phyloP scores from a whole-genome alignment of 2,797 vertebrate species.

The Crypturellus tataupa region DNA sequence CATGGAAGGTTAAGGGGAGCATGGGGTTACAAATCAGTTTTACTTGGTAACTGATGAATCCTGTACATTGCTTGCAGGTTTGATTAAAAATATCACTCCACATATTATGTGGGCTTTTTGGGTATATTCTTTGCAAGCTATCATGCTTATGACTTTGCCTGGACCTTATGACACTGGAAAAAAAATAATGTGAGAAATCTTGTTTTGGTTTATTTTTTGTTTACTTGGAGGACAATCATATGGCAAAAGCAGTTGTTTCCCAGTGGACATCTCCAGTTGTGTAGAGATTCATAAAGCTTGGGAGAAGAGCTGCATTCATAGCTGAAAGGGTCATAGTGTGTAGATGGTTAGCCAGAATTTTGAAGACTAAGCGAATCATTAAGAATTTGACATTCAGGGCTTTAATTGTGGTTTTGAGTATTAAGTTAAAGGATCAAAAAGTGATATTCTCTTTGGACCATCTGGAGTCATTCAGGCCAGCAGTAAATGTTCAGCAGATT shows the following conservation, averaged over 20 bases:
- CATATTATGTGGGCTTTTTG: neutral
- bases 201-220: slow-evolving; percentile 25
- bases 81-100: neutral
- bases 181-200: slow-evolving; percentile 44
- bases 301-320: slow-evolving; percentile 72
- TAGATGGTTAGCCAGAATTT: slow-evolving; percentile 77
- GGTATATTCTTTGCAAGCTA: neutral
- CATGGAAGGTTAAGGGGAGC: neutral
- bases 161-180: neutral
- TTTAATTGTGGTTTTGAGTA: slow-evolving; percentile 77
- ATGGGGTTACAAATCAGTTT: neutral
- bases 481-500: slow-evolving; percentile 68
- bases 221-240: slow-evolving; percentile 56
- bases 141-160: neutral
- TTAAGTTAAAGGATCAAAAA: slow-evolving; percentile 74
- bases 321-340: slow-evolving; percentile 66
- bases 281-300: slow-evolving; percentile 56
- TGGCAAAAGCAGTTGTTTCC: slow-evolving; percentile 65
- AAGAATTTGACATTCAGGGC: slow-evolving; percentile 76
- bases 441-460: slow-evolving; percentile 70
- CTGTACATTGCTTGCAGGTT: neutral
- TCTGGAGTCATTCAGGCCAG: slow-evolving; percentile 70
- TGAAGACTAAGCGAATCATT: slow-evolving; percentile 76
- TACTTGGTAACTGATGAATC: neutral
- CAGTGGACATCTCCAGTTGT: slow-evolving; percentile 57